Percentiles rank a stretch among this genome's conserved stretches.
Evolutionary conservation across 2,113 vertebrate species (phyloP).

Genomic region (Brevimyrus niger): DNA sequence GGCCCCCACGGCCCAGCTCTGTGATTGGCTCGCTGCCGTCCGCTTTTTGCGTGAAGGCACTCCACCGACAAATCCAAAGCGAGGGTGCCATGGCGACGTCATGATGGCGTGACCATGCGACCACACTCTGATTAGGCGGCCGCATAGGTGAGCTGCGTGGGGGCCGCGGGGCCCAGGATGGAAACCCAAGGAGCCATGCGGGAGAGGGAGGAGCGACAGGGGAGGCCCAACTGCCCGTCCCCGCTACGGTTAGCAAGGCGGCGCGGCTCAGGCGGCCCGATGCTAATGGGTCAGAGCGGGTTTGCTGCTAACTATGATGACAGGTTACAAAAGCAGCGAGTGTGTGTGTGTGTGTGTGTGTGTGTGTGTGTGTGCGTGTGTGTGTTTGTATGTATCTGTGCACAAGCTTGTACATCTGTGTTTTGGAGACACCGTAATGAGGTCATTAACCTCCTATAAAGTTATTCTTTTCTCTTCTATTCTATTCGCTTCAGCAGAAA

Average conservation of each 20-base stretch:
- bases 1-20: slow-evolving; percentile 39
- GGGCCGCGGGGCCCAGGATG: too few relatives aligned
- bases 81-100: not conserved
- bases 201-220: not conserved
- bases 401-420: not conserved
- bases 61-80: not conserved
- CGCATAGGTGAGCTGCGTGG: not conserved
- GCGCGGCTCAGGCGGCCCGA: not conserved
- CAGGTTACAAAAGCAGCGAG: not conserved
- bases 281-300: not conserved
- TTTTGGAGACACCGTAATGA: not conserved
- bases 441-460: not conserved
- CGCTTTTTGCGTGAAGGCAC: not conserved
- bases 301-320: not conserved
- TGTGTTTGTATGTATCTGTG: not conserved
- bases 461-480: too few relatives aligned
- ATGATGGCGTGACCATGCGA: not conserved
- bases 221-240: not conserved
- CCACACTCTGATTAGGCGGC: not conserved
- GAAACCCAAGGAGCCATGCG: not conserved
- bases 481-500: not conserved
- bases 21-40: not conserved
- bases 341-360: not conserved
- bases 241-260: not conserved
- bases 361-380: not conserved